Evolutionary conservation across 2,888 invertebrate genomes (phyloP), one percentile per base, ranked within the genome.

Genomic region (Lasioglossum calceatum): DNA sequence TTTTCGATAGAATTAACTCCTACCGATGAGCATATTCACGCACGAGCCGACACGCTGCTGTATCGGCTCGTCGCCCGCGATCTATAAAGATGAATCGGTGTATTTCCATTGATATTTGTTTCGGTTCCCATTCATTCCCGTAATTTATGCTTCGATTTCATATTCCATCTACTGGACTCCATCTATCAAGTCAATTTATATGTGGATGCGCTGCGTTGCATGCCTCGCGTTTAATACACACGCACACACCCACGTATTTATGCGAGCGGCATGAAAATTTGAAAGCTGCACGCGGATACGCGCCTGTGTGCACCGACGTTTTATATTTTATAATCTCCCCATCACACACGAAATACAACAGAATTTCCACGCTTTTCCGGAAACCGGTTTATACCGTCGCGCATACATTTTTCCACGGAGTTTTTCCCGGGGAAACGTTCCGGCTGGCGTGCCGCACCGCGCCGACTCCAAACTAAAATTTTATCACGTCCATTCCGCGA

Each of bases 141-240:
- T 84, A 86, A 86, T 86, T 84, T 81, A 84, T 86, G 84, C 84
- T 64, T 58, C 81, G 84, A 85, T 86, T 84, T 81, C 73, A 79
- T 81, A 86, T 86, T 77, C 84, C 61, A 36, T 42, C 39, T 70
- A 70, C 47, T 81, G 75, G 47, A 76, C 79, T 76, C 79, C 64
- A 73, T 82, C 82, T 73, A 86, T 79, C 86, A 58, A 73, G 75
- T 81, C 78, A 79, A 85, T 86, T 81, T 81, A 85, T 81, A 78
- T 73, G 32, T 70, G 84, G 39, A 78, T 61, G 61, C 27, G 27
- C n/a, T 23, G 54, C 32, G 67, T 58, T 61, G 44, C 72, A 4
- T 27, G n/a, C 4, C n/a, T 1, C n/a, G 27, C n/a, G 12, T 27
- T 27, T 27, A 14, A 12, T 4, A 14, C 58, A 27, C 27, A 54